phyloP scores from a whole-genome alignment of 1,140 invertebrate species.

The Helicoverpa zea region DNA sequence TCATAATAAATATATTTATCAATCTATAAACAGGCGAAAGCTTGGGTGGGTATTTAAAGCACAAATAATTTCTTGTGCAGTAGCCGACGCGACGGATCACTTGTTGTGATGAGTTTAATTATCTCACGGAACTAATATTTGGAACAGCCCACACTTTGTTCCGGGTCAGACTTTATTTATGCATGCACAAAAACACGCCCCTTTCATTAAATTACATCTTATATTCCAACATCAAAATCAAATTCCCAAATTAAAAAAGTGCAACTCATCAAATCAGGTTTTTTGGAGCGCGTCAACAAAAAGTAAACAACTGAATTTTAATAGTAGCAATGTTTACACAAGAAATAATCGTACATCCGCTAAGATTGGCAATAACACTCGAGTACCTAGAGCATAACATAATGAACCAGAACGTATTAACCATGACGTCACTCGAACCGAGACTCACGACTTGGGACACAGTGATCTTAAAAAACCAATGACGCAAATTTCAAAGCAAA shows the following conservation, averaged over 20 bases:
- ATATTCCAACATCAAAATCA: not conserved
- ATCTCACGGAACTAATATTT: too few species aligned
- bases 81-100: too few species aligned
- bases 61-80: too few species aligned
- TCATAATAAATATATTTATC: too few species aligned
- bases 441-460: constrained; percentile 25
- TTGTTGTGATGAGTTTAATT: too few species aligned
- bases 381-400: not conserved
- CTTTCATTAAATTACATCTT: not conserved
- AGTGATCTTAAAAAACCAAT: constrained; percentile 42
- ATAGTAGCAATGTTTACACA: constrained; percentile 1
- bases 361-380: not conserved
- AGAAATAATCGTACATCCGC: constrained; percentile 2
- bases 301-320: not conserved
- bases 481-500: constrained; percentile 48
- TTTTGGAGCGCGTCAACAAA: not conserved
- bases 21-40: too few species aligned
- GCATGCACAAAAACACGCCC: not conserved
- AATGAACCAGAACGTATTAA: not conserved
- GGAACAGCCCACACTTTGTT: too few species aligned
- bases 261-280: constrained; percentile 1
- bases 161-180: too few species aligned
- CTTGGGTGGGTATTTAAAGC: too few species aligned
- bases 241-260: not conserved
- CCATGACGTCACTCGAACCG: constrained; percentile 31